phyloP scores from a whole-genome alignment of 23 tunicate genomes.

The Ascidia mentula region DNA sequence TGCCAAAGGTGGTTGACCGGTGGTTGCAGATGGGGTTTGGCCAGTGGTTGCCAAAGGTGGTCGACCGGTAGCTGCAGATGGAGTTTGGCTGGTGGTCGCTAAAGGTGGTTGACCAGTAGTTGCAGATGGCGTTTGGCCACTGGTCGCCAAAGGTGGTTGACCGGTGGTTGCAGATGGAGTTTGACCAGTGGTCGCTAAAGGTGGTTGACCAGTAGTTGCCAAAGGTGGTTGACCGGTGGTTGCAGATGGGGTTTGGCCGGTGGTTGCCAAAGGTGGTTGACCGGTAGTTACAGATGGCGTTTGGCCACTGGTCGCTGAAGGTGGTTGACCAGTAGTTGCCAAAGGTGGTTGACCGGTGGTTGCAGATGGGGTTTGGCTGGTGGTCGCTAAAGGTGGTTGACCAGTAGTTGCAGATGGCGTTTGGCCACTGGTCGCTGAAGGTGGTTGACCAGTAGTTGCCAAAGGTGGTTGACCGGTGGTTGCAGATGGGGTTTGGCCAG shows the following conservation, averaged over 20 bases:
- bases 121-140: not conserved
- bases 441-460: not conserved
- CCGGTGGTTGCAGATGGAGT: not conserved
- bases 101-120: not conserved
- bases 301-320: not conserved
- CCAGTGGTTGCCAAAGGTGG: not conserved
- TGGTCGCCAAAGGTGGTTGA: not conserved
- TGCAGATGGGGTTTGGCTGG: not conserved
- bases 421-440: not conserved
- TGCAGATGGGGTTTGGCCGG: not conserved
- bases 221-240: not conserved
- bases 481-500: not conserved
- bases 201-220: not conserved
- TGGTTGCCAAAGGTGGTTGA: not conserved
- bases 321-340: not conserved
- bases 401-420: not conserved
- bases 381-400: not conserved
- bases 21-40: not conserved
- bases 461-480: not conserved
- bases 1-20: not conserved
- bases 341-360: not conserved
- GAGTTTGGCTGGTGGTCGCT: not conserved
- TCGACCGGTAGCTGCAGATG: not conserved
- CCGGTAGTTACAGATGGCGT: not conserved
- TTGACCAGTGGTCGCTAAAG: not conserved